Conservation (phyloP, 2,113 vertebrate species). For the Dicaeum eximium region DNA sequence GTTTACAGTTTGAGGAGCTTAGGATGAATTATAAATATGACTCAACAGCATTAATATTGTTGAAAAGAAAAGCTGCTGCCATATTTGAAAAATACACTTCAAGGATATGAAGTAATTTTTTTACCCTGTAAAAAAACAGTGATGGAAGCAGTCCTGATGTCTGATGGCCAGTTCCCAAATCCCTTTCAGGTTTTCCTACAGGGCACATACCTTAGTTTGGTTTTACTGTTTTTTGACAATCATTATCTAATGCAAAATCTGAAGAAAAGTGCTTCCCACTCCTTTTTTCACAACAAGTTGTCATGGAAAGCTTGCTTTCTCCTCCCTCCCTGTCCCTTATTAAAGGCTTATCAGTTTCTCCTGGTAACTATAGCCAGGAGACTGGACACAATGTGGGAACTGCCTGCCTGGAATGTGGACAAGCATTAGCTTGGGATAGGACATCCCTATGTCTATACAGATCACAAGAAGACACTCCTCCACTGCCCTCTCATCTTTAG, state of each 20-base stretch:
- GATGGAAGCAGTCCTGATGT: not conserved
- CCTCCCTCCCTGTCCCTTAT: not conserved
- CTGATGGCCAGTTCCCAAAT: not conserved
- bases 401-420: not conserved
- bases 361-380: not conserved
- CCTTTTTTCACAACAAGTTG: not conserved
- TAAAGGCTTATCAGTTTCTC: not conserved
- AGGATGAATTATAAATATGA: constrained; percentile 35
- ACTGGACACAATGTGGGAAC: not conserved
- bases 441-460: accelerated
- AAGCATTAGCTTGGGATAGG: not conserved
- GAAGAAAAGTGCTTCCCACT: not conserved
- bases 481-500: not conserved
- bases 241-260: not conserved
- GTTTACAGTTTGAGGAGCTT: constrained; percentile 4
- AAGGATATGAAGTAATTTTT: not conserved
- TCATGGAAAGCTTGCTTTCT: not conserved
- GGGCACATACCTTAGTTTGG: accelerated
- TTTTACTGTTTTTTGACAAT: not conserved
- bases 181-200: not conserved
- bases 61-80: not conserved
- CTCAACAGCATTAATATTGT: not conserved
- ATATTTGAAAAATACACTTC: not conserved
- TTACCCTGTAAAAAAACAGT: not conserved
- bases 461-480: not conserved